Evolutionary conservation across 2,797 vertebrate species (phyloP), one percentile per base, ranked within the genome.

Genomic region (Setipinna tenuifilis): DNA sequence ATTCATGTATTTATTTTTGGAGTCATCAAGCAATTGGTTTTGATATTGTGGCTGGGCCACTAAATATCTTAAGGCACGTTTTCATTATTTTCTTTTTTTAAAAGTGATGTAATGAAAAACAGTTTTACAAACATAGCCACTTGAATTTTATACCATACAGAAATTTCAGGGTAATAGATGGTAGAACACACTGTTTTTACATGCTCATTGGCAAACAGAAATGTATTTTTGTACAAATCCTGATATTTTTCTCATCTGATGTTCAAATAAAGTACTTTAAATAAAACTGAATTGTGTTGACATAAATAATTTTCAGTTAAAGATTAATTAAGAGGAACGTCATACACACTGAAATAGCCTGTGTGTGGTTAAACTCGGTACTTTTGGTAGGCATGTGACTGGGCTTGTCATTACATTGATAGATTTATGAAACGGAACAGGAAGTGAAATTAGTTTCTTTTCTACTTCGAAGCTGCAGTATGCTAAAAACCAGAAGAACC

Each of bases 41-140:
- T 44, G 17, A 78, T 71, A 92, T 88, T 90, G 94, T 95, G 95
- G 95, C 95, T 95, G 95, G 94, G 94, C 95, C 95, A 96, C 93
- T 71, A 84, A 87, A 89, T 88, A 93, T 71, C 83, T 78, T 82
- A 59, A 86, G 85, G 81, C 86, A 85, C 28, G 65, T 83, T 82
- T 81, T 75, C 54, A 65, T 68, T 82, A 14, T 80, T n/a, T 78
- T 35, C 28, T 54, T 35, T 78, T 78, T 78, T 78, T 78, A 31
- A 83, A 83, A 31, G 57, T 78, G 16, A 78, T 65, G 61, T 65
- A n/a, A 65, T 65, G 19, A 61, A 65, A n/a, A 65, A 44, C 35
- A 44, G 19, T 78, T 78, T 78, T 78, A 78, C 41, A 17, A 78
- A 41, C 57, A 83, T 19, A 83, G 35, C 54, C 12, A 48, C 19